Evolutionary conservation across 2,888 invertebrate species (phyloP).

Genomic region (Flexamia atlantica): DNA sequence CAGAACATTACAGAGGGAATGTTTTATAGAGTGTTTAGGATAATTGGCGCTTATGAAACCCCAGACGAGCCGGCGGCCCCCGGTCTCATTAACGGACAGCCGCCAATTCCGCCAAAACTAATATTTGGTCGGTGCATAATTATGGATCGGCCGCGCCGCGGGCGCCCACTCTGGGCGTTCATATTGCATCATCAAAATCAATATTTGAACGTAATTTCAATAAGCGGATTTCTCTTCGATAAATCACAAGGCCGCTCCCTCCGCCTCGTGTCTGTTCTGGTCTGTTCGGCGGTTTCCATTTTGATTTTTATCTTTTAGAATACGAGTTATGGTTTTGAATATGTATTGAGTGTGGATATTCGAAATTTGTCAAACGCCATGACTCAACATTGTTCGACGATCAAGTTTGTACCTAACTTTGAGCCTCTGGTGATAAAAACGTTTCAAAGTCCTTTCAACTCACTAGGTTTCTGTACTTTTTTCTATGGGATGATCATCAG

Average conservation of each 20-base stretch:
- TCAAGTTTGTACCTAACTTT: too few species aligned
- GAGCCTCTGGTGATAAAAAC: too few species aligned
- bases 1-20: background rate
- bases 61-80: background rate
- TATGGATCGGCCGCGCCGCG: background rate
- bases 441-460: too few species aligned
- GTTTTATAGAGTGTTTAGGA: slow-evolving; percentile 37
- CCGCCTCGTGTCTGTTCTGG: background rate
- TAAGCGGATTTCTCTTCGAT: slow-evolving; percentile 5
- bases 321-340: too few species aligned
- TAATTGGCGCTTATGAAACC: slow-evolving; percentile 31
- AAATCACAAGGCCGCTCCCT: background rate
- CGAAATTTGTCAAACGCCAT: too few species aligned
- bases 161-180: background rate
- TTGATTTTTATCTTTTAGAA: too few species aligned
- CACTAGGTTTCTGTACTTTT: too few species aligned
- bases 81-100: background rate
- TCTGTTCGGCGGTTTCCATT: background rate
- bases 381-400: too few species aligned
- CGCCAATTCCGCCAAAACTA: slow-evolving; percentile 34
- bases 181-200: slow-evolving; percentile 41
- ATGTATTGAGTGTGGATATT: too few species aligned
- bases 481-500: too few species aligned
- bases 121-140: slow-evolving; percentile 43
- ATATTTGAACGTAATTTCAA: slow-evolving; percentile 32